phyloP scores from a whole-genome alignment of 2,113 vertebrate species.

The Conger conger region DNA sequence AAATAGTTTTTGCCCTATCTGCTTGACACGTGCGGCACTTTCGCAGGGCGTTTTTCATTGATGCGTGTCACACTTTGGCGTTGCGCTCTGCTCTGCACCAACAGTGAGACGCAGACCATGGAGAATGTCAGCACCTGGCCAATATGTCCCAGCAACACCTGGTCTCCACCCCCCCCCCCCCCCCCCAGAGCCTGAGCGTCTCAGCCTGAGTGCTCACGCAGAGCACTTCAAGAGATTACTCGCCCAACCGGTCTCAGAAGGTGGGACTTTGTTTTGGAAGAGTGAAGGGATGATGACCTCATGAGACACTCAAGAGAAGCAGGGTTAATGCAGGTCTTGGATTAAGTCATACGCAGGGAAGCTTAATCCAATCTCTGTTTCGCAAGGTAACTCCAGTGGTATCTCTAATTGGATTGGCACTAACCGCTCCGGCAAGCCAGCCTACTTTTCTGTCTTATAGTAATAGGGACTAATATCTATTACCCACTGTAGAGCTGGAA shows the following conservation, averaged over 20 bases:
- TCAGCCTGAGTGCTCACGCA: too few species aligned
- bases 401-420: constrained; percentile 6
- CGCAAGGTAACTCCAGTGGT: background rate
- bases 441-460: background rate
- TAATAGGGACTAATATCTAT: background rate
- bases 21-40: background rate
- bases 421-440: background rate
- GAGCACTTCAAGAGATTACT: background rate
- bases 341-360: constrained; percentile 2
- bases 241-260: background rate
- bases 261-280: background rate
- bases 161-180: too few species aligned
- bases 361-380: constrained; percentile 17
- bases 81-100: too few species aligned
- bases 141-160: too few species aligned
- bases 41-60: background rate
- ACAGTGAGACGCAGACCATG: too few species aligned
- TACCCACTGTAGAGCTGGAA: background rate
- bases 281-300: background rate
- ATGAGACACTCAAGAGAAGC: background rate
- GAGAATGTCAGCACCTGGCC: too few species aligned
- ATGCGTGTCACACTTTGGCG: too few species aligned
- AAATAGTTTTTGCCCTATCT: background rate
- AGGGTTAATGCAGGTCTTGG: background rate
- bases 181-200: too few species aligned